Evolutionary conservation across 2,888 invertebrate species (phyloP).

Genomic region (Pammene fasciana): DNA sequence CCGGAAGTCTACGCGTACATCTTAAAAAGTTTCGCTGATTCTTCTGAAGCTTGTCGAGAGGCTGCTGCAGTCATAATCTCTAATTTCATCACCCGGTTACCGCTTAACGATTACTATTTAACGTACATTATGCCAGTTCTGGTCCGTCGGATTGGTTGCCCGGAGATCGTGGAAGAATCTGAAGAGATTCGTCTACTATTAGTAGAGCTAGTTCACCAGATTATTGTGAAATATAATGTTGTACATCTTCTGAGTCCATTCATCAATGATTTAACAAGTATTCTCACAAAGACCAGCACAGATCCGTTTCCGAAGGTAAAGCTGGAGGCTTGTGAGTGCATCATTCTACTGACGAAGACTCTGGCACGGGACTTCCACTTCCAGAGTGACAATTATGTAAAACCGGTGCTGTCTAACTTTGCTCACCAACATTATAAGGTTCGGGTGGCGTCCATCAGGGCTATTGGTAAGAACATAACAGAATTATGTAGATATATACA

Average conservation of each 20-base stretch:
- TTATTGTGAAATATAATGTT: constrained; percentile 86
- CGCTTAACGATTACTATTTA: constrained; percentile 88
- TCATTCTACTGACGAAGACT: constrained; percentile 85
- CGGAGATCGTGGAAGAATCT: constrained; percentile 86
- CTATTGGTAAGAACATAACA: constrained; percentile 85
- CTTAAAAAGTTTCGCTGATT: constrained; percentile 78
- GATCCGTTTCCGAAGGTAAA: constrained; percentile 93
- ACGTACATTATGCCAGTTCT: constrained; percentile 90
- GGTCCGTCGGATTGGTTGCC: constrained; percentile 89
- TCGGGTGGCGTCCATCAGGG: constrained; percentile 88
- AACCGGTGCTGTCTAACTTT: constrained; percentile 88
- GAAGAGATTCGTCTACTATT: constrained; percentile 92
- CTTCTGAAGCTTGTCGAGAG: constrained; percentile 86
- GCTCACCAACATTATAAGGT: constrained; percentile 93
- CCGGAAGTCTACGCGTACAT: constrained; percentile 73
- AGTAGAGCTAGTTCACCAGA: constrained; percentile 85
- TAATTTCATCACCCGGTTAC: constrained; percentile 82
- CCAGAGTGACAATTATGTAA: constrained; percentile 88
- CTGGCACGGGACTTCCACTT: constrained; percentile 88
- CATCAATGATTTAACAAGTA: constrained; percentile 89
- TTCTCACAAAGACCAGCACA: constrained; percentile 87
- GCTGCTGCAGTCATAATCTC: constrained; percentile 80
- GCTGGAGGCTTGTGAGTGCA: constrained; percentile 88
- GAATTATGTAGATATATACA: too few species aligned
- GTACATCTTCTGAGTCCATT: constrained; percentile 85